phyloP scores from a whole-genome alignment of 2,888 invertebrate species.

The Perizoma flavofasciatum region DNA sequence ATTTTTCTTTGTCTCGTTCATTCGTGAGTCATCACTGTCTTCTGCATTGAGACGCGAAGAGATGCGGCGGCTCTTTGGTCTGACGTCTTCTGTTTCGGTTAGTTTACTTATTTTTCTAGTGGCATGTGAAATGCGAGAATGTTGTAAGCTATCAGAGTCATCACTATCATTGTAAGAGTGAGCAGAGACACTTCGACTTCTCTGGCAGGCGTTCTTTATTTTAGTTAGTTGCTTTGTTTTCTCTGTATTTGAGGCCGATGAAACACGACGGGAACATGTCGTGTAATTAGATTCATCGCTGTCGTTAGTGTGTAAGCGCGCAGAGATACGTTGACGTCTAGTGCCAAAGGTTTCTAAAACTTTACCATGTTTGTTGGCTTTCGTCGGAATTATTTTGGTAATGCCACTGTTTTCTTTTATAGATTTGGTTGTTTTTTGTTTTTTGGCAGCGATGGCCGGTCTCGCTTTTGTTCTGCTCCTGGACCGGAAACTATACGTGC shows the following conservation, averaged over 20 bases:
- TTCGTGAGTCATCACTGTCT: background rate
- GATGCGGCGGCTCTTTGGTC: constrained; percentile 8
- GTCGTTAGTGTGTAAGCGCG: no score
- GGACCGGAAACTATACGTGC: background rate
- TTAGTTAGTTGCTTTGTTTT: background rate
- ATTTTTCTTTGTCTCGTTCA: no score
- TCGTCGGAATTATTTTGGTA: background rate
- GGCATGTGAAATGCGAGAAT: background rate
- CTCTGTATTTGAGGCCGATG: background rate
- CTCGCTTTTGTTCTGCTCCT: constrained; percentile 1
- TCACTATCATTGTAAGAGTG: background rate
- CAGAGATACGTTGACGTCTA: no score
- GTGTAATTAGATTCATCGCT: no score
- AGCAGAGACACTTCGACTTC: background rate
- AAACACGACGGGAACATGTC: no score
- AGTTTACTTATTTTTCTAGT: background rate
- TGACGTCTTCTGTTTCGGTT: background rate
- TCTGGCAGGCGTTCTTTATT: background rate
- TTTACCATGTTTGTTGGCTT: background rate
- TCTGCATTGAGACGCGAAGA: background rate
- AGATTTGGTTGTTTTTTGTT: background rate
- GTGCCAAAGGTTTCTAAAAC: background rate
- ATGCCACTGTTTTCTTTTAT: background rate
- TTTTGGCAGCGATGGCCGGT: background rate
- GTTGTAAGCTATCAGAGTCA: background rate